These are phyloP conservation scores for Helicoverpa zea DNA, from an alignment of 1,140 invertebrate genomes.

Conservation along the genomic window DNA sequence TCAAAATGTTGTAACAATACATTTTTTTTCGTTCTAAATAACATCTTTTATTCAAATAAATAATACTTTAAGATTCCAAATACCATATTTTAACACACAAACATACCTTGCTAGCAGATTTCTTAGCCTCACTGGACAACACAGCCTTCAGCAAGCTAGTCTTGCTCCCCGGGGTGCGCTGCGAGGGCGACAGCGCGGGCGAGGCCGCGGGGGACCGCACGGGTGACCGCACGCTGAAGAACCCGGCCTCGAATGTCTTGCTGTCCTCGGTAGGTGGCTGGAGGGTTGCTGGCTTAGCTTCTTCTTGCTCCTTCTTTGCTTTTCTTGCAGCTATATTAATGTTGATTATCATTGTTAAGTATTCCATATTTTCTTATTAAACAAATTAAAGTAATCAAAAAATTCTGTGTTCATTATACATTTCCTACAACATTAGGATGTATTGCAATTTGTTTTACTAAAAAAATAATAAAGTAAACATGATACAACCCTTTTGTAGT, in stretches of 20 bases:
- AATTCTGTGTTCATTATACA: no score
- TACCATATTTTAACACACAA: not conserved
- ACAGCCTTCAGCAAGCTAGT: constrained; percentile 66
- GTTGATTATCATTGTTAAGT: no score
- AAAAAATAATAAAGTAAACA: no score
- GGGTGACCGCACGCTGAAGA: constrained; percentile 71
- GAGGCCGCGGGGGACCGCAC: constrained; percentile 63
- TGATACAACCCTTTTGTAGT: no score
- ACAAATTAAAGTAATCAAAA: no score
- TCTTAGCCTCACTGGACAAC: constrained; percentile 73
- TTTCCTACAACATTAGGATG: no score
- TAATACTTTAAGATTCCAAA: no score
- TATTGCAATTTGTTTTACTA: no score
- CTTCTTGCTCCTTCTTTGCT: constrained; percentile 68
- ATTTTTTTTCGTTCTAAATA: no score
- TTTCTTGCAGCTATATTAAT: constrained; percentile 75
- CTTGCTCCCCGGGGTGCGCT: constrained; percentile 52
- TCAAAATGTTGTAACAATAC: no score
- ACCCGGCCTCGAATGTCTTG: constrained; percentile 76
- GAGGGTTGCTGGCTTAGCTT: not conserved
- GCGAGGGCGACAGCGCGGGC: constrained; percentile 10
- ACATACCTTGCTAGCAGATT: constrained; percentile 68
- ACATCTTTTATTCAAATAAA: no score
- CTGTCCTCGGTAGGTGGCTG: constrained; percentile 41
- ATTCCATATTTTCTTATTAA: no score